Evolutionary conservation across 1,140 invertebrate genomes (phyloP).

Genomic region (Bombus pyrosoma): DNA sequence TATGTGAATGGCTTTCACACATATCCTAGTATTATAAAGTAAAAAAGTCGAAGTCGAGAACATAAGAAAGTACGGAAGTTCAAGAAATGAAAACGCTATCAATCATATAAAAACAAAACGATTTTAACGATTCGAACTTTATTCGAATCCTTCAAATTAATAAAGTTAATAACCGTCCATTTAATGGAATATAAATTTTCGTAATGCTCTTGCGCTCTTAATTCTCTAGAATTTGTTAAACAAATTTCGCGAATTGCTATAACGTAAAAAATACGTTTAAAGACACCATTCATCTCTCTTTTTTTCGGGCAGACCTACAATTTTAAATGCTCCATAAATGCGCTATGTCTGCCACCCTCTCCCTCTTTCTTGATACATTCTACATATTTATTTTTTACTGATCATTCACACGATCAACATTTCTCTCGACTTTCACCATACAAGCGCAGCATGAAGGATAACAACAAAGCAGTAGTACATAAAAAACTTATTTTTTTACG

Average conservation of each 20-base stretch:
- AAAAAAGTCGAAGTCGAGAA: constrained; percentile 47
- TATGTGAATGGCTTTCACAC: constrained; percentile 29
- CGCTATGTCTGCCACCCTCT: constrained; percentile 76
- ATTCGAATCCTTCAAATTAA: constrained; percentile 25
- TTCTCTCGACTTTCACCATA: constrained; percentile 49
- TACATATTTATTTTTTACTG: constrained; percentile 48
- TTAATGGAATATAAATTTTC: constrained; percentile 56
- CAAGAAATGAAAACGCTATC: constrained; percentile 30
- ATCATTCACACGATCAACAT: constrained; percentile 53
- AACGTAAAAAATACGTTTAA: constrained; percentile 55
- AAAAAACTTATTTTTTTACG: constrained; percentile 65
- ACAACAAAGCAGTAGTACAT: constrained; percentile 66
- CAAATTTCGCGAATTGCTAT: constrained; percentile 38
- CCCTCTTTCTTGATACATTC: constrained; percentile 55
- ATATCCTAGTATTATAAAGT: constrained; percentile 32
- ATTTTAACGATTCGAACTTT: constrained; percentile 26
- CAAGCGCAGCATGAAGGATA: constrained; percentile 64
- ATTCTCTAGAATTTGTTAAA: constrained; percentile 57
- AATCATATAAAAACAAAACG: constrained; percentile 25
- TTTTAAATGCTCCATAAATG: constrained; percentile 71
- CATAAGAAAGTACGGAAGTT: constrained; percentile 25
- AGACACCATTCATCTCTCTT: constrained; percentile 17
- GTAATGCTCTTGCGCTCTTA: constrained; percentile 42
- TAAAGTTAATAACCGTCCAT: constrained; percentile 51
- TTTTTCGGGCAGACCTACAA: constrained; percentile 51